Evolutionary conservation across 2,113 vertebrate species (phyloP).

Genomic region (Calidris pugnax): DNA sequence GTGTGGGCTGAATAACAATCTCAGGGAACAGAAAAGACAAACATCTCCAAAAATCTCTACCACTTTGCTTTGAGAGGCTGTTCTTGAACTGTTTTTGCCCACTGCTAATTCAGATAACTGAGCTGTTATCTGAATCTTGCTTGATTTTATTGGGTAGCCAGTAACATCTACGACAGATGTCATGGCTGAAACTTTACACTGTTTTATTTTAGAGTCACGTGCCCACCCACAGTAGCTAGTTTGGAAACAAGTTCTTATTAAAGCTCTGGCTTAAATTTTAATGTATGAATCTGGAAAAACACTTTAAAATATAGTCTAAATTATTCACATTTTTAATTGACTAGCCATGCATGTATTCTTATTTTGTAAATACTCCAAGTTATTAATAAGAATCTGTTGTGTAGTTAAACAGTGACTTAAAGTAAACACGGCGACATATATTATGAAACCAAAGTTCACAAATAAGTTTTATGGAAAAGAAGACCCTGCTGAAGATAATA

Average conservation of each 20-base stretch:
- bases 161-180: neutral
- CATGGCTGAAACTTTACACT: neutral
- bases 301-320: neutral
- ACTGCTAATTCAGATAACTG: neutral
- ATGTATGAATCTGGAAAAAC: neutral
- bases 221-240: neutral
- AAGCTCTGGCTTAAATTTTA: neutral
- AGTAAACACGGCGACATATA: neutral
- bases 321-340: neutral
- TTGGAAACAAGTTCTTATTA: conserved; percentile 1
- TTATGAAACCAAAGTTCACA: neutral
- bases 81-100: neutral
- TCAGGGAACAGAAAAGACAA: conserved; percentile 16
- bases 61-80: neutral
- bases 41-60: conserved; percentile 9
- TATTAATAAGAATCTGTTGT: neutral
- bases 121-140: neutral
- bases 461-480: neutral
- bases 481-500: neutral
- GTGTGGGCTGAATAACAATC: conserved; percentile 5
- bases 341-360: neutral
- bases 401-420: neutral
- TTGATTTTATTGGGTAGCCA: neutral
- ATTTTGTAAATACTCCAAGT: neutral
- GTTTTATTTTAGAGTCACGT: neutral